Evolutionary conservation across 2,888 invertebrate species (phyloP), one percentile per base, ranked within the genome.

Genomic region (Drosophila meridiana): DNA sequence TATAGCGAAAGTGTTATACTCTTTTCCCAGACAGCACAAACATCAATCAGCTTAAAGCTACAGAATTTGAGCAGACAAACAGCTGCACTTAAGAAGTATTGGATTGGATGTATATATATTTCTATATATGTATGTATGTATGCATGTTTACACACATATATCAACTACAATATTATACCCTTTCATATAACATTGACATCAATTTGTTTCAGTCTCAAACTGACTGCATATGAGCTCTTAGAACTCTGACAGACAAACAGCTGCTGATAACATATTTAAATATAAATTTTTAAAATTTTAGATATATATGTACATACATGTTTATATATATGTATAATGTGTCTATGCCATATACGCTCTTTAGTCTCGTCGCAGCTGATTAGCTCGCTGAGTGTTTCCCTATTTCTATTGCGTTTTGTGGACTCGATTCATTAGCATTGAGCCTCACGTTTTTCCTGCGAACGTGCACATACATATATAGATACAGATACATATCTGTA

Each of bases 391-490:
- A 30, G 48, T 4, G n/a, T 78, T 73, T 61, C 32, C 61, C 75
- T 60, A 65, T 78, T 69, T 72, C 43, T 38, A 53, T 38, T 63
- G 47, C 58, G 47, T n/a, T 69, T 52, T 78, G 75, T 72, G 52
- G 67, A 59, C 62, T 58, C 47, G 69, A 26, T 69, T 88, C 72
- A 88, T 80, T 83, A 78, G 73, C 78, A 63, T 70, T 70, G 26
- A 42, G 62, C 43, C 69, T 79, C 87, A 82, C 87, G 82, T 87
- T 76, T 71, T 71, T 32, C 34, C 32, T 36, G n/a, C 38, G 48
- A 68, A 72, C 76, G 74, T 67, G 69, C 62, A 72, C 58, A 73
- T 50, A n/a, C 57, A 34, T 11, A 14, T 3, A 43, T 34, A n/a
- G n/a, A 26, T 57, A 38, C n/a, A 47, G 14, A 36, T 20, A 20